phyloP scores from a whole-genome alignment of 2,888 invertebrate genomes.

The Pristionchus japonicus region DNA sequence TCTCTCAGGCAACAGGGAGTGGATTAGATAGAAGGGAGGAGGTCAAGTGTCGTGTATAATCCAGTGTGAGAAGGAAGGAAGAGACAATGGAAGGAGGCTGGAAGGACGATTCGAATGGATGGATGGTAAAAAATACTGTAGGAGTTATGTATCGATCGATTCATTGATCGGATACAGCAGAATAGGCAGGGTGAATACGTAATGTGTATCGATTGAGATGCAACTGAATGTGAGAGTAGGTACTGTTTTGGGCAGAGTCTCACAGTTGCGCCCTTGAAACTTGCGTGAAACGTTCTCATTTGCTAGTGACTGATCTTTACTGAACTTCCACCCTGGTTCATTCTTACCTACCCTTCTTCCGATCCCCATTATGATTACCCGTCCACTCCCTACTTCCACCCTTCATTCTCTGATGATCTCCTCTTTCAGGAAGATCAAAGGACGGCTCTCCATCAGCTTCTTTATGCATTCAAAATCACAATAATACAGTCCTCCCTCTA shows the following conservation, averaged over 20 bases:
- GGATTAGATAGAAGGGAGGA: not conserved
- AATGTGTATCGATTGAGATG: not conserved
- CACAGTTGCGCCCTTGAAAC: not conserved
- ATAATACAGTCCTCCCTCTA: conserved; percentile 15
- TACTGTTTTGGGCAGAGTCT: not conserved
- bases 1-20: not conserved
- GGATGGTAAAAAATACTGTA: no score
- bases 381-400: not conserved
- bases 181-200: not conserved
- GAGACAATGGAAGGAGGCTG: conserved; percentile 1
- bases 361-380: not conserved
- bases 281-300: not conserved
- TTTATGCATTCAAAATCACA: conserved; percentile 39
- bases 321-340: not conserved
- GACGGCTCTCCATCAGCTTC: conserved; percentile 7
- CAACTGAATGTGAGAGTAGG: not conserved
- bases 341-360: not conserved
- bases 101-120: not conserved
- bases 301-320: not conserved
- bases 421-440: conserved; percentile 5
- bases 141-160: not conserved
- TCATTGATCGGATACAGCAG: not conserved
- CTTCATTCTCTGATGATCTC: not conserved
- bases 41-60: conserved; percentile 20
- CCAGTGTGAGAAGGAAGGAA: not conserved